Conservation (phyloP, 1,140 invertebrate genomes). For the Leptonema lineaticorne region DNA sequence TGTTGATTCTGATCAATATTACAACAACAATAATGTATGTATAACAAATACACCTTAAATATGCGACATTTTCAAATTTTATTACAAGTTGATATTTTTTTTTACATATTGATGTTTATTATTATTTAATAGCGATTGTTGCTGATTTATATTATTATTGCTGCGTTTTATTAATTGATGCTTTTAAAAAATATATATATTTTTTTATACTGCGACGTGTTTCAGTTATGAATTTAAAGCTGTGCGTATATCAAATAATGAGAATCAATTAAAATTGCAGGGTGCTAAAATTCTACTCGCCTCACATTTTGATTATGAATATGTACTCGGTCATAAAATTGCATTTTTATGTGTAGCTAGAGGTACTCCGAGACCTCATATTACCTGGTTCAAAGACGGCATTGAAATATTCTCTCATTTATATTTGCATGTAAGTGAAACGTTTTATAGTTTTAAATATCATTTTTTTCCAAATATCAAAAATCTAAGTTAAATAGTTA, state of each 20-base stretch:
- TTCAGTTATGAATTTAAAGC: no score
- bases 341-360: constrained; percentile 86
- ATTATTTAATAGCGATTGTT: background rate
- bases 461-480: no score
- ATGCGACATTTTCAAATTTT: no score
- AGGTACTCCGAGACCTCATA: constrained; percentile 80
- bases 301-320: constrained; percentile 92
- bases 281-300: constrained; percentile 87
- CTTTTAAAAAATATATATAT: background rate
- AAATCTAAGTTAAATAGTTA: no score
- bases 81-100: no score
- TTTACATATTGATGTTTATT: background rate
- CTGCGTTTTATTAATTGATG: no score
- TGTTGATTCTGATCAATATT: constrained; percentile 83
- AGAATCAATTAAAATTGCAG: constrained; percentile 53
- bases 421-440: constrained; percentile 77
- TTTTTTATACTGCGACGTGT: no score
- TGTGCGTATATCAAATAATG: no score
- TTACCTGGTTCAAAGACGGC: constrained; percentile 92
- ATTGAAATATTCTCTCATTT: constrained; percentile 85
- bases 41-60: constrained; percentile 23
- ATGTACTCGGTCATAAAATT: constrained; percentile 89
- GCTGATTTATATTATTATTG: no score
- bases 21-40: constrained; percentile 84
- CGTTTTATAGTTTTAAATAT: no score